Evolutionary conservation across 2,113 vertebrate species (phyloP), one percentile per base, ranked within the genome.

Genomic region (Junco hyemalis): DNA sequence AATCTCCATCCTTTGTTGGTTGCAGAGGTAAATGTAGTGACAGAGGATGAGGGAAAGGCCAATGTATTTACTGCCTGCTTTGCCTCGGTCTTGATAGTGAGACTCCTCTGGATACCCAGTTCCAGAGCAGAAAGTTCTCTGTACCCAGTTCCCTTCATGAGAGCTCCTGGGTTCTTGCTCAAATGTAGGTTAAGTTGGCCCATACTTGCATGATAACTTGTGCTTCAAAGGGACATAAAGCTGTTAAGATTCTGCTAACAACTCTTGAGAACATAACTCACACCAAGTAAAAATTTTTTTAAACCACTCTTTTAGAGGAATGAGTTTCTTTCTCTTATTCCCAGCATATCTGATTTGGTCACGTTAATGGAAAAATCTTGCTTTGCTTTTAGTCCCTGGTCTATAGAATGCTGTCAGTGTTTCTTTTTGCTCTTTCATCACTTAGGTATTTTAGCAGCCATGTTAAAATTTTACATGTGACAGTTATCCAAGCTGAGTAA

Each of bases 231-330:
- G 40, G 16, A 2, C 14, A 25, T 76, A 48, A 44, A 45, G 8
- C 22, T 71, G 23, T 54, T 80, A 71, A 61, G 24, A 63, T 76
- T 48, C 57, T 74, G 13, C 29, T 47, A 28, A 51, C 5, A 66
- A 19, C 31, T 70, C 11, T 71, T 0, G 0, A 68, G 20, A 54
- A 29, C 11, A 8, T 28, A 21, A 51, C 24, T 81, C 29, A 28
- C 9, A 44, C 14, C 14, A 77, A 61, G 33, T 59, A 69, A 40
- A 59, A 0, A 35, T 54, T 80, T 16, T 12, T 1, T 0, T 9
- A 25, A 71, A 33, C 1, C 5, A 28, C 1, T 15, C 19, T 59
- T 64, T 25, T 35, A 25, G 5, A 56, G 22, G 74, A 61, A 48
- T 61, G 0, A 2, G 7, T 48, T 87, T 81, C 14, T 92, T 78